These are phyloP conservation scores for Euglossa dilemma DNA, from an alignment of 1,140 invertebrate genomes.

Conservation along the genomic window DNA sequence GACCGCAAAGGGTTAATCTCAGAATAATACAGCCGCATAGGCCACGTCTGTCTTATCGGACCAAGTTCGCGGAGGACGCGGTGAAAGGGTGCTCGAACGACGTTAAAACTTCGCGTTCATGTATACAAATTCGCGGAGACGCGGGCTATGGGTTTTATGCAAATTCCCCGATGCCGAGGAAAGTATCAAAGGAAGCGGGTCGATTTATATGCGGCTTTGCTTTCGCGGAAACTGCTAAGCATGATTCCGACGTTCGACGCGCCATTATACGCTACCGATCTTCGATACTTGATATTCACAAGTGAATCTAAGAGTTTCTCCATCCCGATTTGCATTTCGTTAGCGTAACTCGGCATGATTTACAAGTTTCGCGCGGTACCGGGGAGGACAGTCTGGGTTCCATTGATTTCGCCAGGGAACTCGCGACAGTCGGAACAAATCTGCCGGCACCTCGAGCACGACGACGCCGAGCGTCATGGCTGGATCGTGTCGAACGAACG, in stretches of 20 bases:
- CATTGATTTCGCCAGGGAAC: neutral
- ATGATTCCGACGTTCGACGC: slow-evolving; percentile 34
- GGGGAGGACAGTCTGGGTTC: neutral
- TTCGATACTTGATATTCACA: slow-evolving; percentile 44
- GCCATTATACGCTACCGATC: slow-evolving; percentile 40
- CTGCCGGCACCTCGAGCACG: neutral
- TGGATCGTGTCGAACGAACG: too few species aligned
- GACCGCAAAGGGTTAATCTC: too few species aligned
- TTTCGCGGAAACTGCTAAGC: slow-evolving; percentile 40
- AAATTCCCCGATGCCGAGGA: slow-evolving; percentile 34
- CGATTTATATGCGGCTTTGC: slow-evolving; percentile 41
- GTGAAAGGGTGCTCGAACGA: neutral
- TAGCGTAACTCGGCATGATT: slow-evolving; percentile 30
- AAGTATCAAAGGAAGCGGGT: slow-evolving; percentile 35
- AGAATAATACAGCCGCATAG: too few species aligned
- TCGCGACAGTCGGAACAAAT: neutral
- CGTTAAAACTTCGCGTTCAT: neutral
- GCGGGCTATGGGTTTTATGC: neutral
- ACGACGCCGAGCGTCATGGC: too few species aligned
- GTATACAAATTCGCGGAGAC: neutral
- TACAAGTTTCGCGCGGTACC: slow-evolving; percentile 12
- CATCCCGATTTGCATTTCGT: slow-evolving; percentile 34
- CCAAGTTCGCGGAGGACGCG: too few species aligned
- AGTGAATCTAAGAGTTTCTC: slow-evolving; percentile 33
- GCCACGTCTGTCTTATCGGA: too few species aligned